Percentiles rank a stretch among this genome's conserved stretches.
phyloP scores from a whole-genome alignment of 2,888 invertebrate species.

The Cryptocheilus praepositus region DNA sequence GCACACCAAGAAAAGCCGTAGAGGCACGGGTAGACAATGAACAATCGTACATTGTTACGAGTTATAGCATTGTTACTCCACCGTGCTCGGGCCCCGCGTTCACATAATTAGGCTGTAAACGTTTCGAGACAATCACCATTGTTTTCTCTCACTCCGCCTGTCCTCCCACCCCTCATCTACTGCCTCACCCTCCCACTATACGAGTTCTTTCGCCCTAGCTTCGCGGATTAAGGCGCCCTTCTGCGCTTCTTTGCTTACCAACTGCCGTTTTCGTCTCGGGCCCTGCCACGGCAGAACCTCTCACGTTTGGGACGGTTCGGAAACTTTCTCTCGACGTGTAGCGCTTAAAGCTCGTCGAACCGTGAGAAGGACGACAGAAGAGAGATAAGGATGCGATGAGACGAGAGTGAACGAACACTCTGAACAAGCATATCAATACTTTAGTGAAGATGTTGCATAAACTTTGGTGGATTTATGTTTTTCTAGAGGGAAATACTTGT shows the following conservation, averaged over 20 bases:
- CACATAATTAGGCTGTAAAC: conserved; percentile 76
- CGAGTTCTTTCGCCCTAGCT: conserved; percentile 4
- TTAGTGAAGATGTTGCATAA: too few relatives aligned
- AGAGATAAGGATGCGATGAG: too few relatives aligned
- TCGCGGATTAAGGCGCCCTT: conserved; percentile 45
- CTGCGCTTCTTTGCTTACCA: conserved; percentile 14
- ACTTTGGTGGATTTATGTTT: too few relatives aligned
- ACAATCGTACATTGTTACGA: conserved; percentile 75
- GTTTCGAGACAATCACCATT: conserved; percentile 75
- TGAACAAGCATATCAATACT: too few relatives aligned
- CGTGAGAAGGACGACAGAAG: too few relatives aligned
- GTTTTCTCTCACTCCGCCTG: conserved; percentile 60
- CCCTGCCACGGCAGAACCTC: too few relatives aligned
- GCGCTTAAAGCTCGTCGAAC: too few relatives aligned
- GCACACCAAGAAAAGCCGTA: conserved; percentile 56
- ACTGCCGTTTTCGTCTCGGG: conserved; percentile 23
- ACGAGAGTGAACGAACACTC: too few relatives aligned
- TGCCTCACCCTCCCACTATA: conserved; percentile 19
- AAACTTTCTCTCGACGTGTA: too few relatives aligned
- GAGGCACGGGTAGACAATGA: conserved; percentile 69
- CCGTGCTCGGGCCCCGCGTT: conserved; percentile 70
- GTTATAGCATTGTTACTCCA: conserved; percentile 75
- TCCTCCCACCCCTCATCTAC: conserved; percentile 15
- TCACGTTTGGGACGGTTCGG: too few relatives aligned
- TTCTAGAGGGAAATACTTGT: too few relatives aligned